Percentiles rank a stretch among this genome's conserved stretches.
Evolutionary conservation across 92 coral and sea anemone genomes (phyloP).

Genomic region (Metridium senile): DNA sequence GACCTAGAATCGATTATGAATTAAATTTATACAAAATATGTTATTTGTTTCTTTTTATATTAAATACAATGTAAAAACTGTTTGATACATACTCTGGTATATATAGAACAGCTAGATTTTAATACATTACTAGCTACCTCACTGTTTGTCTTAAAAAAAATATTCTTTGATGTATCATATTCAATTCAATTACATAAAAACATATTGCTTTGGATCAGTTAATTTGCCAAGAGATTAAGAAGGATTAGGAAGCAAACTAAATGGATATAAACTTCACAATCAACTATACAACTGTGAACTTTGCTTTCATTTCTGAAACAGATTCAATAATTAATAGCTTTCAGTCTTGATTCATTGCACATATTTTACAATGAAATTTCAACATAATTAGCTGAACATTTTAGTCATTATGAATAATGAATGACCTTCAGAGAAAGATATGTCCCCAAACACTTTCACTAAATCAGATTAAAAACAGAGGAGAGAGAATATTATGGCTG

Average conservation of each 20-base stretch:
- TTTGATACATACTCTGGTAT: too few species aligned
- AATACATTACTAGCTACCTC: too few species aligned
- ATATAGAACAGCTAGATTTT: too few species aligned
- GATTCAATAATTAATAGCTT: constrained; percentile 48
- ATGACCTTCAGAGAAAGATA: constrained; percentile 23
- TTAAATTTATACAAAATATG: too few species aligned
- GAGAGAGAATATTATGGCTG: constrained; percentile 13
- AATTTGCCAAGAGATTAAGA: background rate
- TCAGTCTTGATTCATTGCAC: constrained; percentile 18
- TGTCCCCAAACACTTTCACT: constrained; percentile 1
- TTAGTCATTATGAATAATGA: constrained; percentile 23
- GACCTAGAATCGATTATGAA: background rate
- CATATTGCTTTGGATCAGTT: background rate
- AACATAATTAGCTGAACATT: constrained; percentile 38
- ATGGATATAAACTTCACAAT: background rate
- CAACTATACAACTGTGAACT: constrained; percentile 28
- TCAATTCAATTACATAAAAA: too few species aligned
- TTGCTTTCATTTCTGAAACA: constrained; percentile 27
- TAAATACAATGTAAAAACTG: too few species aligned
- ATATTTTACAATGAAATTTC: constrained; percentile 22
- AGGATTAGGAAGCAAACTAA: background rate
- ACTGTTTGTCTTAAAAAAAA: too few species aligned
- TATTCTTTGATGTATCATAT: background rate
- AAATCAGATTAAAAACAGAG: constrained; percentile 2
- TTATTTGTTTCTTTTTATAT: too few species aligned